Conservation (phyloP, 2,113 vertebrate genomes). For the Proterorhinus semilunaris region DNA sequence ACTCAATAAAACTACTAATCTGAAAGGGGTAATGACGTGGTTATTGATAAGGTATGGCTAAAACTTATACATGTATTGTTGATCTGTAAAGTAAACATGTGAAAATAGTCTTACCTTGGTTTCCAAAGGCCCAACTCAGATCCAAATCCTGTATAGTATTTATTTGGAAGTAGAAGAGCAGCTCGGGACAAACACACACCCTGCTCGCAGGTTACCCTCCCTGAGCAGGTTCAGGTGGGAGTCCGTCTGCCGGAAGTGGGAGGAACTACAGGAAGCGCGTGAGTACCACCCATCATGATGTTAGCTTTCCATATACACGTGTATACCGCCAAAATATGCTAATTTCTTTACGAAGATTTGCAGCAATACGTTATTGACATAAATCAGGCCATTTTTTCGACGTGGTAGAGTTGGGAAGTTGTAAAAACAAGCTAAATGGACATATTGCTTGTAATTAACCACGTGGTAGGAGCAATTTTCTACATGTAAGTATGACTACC, state of each 20-base stretch:
- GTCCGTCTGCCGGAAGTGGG: background rate
- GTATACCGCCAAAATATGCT: too few species aligned
- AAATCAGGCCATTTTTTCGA: too few species aligned
- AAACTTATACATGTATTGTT: too few species aligned
- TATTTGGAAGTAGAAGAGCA: background rate
- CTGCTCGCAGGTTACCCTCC: background rate
- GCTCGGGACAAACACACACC: background rate
- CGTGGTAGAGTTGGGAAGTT: too few species aligned
- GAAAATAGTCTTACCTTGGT: conserved; percentile 43
- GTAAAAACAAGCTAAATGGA: background rate
- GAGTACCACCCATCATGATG: background rate
- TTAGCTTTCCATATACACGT: too few species aligned
- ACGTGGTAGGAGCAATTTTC: background rate
- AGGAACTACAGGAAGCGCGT: background rate
- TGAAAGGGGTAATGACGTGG: too few species aligned
- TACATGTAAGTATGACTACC: background rate
- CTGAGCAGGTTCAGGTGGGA: background rate
- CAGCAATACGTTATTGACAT: too few species aligned
- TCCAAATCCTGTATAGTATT: background rate
- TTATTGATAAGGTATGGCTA: too few species aligned
- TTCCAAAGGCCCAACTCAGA: background rate
- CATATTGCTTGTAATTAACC: background rate
- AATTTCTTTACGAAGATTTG: too few species aligned
- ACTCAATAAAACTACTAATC: too few species aligned
- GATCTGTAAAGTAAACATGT: background rate